Percentiles rank a stretch among this genome's conserved stretches.
phyloP scores from a whole-genome alignment of 2,797 vertebrate species.

The Pangasius sanitwongsei region DNA sequence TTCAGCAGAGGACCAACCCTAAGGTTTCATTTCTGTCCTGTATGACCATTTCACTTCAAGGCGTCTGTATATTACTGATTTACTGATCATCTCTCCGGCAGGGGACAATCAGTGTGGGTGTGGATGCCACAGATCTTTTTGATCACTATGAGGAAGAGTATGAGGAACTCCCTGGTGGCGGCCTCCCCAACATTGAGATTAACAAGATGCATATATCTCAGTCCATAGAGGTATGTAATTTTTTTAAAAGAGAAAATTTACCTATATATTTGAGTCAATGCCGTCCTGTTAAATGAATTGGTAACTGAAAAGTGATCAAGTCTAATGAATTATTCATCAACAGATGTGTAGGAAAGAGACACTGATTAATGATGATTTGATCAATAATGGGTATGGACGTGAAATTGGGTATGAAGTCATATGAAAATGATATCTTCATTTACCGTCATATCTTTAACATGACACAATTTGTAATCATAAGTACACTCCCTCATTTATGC shows the following conservation, averaged over 20 bases:
- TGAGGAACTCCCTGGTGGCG: conserved; percentile 82
- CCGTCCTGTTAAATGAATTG: background rate
- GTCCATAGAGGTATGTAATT: conserved; percentile 88
- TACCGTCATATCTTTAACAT: too few relatives aligned
- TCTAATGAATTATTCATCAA: background rate
- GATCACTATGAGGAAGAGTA: conserved; percentile 96
- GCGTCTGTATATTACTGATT: conserved; percentile 11
- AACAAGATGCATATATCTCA: conserved; percentile 99
- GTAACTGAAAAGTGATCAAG: background rate
- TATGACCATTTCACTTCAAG: conserved; percentile 17
- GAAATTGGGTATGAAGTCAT: too few relatives aligned
- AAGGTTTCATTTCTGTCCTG: conserved; percentile 77
- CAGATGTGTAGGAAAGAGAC: background rate
- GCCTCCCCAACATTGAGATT: conserved; percentile 92
- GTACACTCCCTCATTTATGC: background rate
- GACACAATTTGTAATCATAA: background rate
- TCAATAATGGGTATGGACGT: background rate
- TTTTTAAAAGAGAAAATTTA: background rate
- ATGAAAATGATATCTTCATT: background rate
- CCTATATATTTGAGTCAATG: background rate
- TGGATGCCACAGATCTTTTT: conserved; percentile 97
- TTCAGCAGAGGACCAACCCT: conserved; percentile 97
- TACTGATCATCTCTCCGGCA: conserved; percentile 62
- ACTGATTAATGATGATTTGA: background rate
- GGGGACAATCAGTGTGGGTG: conserved; percentile 96